Conservation (phyloP, 2,888 invertebrate genomes). For the Drosophila mulleri region DNA sequence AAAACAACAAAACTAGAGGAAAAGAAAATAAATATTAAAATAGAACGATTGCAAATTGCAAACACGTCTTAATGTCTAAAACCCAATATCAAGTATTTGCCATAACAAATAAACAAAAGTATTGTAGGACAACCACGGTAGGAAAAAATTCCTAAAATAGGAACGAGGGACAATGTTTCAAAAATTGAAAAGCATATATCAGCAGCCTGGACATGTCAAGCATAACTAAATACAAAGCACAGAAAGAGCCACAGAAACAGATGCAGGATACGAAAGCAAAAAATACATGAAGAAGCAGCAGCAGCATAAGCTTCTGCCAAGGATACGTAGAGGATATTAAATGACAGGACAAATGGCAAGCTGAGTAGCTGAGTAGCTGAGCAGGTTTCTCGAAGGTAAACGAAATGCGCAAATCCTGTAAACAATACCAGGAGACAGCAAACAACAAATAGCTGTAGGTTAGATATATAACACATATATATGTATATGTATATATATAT, state of each 20-base stretch:
- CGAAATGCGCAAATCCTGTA: conserved; percentile 54
- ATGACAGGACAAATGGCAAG: conserved; percentile 72
- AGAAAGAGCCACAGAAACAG: conserved; percentile 13
- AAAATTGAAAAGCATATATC: conserved; percentile 74
- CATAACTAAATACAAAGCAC: conserved; percentile 58
- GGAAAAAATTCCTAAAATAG: conserved; percentile 3
- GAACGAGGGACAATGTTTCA: conserved; percentile 44
- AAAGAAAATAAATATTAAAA: not conserved
- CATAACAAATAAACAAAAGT: conserved; percentile 47
- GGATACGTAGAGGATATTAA: conserved; percentile 68
- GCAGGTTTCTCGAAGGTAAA: conserved; percentile 44
- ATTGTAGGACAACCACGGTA: conserved; percentile 10
- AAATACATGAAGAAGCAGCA: conserved; percentile 10
- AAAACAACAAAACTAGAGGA: not conserved
- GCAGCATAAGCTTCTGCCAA: conserved; percentile 62
- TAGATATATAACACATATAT: conserved; percentile 53
- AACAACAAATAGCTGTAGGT: conserved; percentile 58
- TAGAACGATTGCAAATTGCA: conserved; percentile 42
- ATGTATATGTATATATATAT: too few species aligned
- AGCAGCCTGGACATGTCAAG: conserved; percentile 68
- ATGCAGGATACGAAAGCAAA: conserved; percentile 4
- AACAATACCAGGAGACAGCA: conserved; percentile 47
- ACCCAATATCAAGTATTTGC: conserved; percentile 35
- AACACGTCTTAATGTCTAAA: conserved; percentile 49
- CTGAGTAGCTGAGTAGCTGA: conserved; percentile 35